These are phyloP conservation scores for Pipra filicauda DNA, from an alignment of 2,113 vertebrate species.

Conservation along the genomic window DNA sequence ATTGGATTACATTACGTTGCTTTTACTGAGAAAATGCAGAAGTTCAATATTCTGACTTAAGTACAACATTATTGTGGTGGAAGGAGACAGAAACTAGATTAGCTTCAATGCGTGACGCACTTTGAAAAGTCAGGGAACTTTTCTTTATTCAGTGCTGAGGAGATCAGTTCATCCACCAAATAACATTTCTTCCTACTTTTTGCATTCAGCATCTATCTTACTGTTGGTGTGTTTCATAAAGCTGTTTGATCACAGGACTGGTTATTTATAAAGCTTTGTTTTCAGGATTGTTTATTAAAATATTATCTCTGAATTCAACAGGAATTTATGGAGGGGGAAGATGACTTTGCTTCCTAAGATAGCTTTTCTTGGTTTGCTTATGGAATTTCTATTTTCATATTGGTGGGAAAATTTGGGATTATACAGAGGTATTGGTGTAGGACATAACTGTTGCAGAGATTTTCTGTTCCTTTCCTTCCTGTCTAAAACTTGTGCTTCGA, in stretches of 20 bases:
- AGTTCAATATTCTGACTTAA: not conserved
- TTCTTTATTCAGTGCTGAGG: not conserved
- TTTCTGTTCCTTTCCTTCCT: not conserved
- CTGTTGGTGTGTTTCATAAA: not conserved
- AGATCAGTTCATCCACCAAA: not conserved
- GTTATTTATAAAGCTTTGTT: not conserved
- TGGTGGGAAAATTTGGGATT: not conserved
- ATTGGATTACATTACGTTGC: not conserved
- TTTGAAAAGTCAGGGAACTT: not conserved
- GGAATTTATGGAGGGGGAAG: not conserved
- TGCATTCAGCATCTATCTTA: not conserved
- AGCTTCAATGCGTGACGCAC: not conserved
- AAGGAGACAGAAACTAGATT: not conserved
- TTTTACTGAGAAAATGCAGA: not conserved
- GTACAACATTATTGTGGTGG: not conserved
- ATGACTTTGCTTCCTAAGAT: not conserved
- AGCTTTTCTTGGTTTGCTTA: not conserved
- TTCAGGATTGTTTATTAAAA: conserved; percentile 29
- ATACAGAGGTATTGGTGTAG: not conserved
- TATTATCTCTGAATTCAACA: not conserved
- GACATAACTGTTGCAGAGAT: not conserved
- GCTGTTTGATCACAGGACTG: not conserved
- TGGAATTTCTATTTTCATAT: not conserved
- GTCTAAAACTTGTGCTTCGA: not conserved
- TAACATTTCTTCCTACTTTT: not conserved